Evolutionary conservation across 53 echinoderm and acorn worm genomes (phyloP), one percentile per base, ranked within the genome.

Genomic region (Paelopatides confundens): DNA sequence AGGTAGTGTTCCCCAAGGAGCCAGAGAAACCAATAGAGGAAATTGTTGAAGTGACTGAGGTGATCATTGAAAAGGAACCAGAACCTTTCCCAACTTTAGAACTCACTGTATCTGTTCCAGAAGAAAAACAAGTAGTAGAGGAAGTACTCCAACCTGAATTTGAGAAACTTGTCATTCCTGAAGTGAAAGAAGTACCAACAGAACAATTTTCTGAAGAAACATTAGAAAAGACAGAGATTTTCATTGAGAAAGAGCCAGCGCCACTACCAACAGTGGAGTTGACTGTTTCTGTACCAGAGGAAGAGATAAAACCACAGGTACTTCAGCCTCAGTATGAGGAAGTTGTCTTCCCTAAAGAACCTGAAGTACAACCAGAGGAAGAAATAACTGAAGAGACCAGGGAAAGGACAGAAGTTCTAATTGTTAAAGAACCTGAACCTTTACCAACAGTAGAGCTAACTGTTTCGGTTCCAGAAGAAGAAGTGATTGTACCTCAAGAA

Each of bases 71-170:
- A 50, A 89, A 76, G 37, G 63, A 88, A 43, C 77, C 77, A 18
- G 62, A 90, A 64, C 81, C 86, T 35, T 68, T 95, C 21, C 87
- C 71, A 32, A 81, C 88, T 52, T 81, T 94, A 27, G 92, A 94
- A 71, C 81, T 94, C 33, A 81, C 90, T 5, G 65, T 94, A 84
- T 90, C 87, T 76, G 85, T 94, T 82, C 91, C 91, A 54, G 66
- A 53, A 67, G 85, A 92, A 38, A 63, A 88, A 27, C 74, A 47
- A 35, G 84, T 88, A 63, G 31, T 31, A 3, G 84, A 83, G 36
- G 92, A 88, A 48, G 53, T 69, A 36, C 66, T 91, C 50, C 87
- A 87, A 30, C 87, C 87, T 54, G 87, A 87, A 76, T 87, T 87
- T 76, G 87, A 89, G 50, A 39, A 63, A 48, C 68, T 82, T 21